Evolutionary conservation across 2,888 invertebrate genomes (phyloP).

Genomic region (Cyrtodaria siliqua): DNA sequence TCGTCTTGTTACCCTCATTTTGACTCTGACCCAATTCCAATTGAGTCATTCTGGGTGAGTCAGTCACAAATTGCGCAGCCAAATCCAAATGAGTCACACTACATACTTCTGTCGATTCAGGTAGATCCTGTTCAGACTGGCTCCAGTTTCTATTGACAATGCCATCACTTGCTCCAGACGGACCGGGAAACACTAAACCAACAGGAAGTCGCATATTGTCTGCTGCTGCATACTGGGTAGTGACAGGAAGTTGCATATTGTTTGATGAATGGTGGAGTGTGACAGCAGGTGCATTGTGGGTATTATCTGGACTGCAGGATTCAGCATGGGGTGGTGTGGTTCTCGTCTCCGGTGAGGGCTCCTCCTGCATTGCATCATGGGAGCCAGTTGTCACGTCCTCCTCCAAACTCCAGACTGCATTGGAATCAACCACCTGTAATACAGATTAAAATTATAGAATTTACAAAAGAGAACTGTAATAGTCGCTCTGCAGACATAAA

Average conservation of each 20-base stretch:
- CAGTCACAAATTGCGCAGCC: conserved; percentile 23
- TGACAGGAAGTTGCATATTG: conserved; percentile 40
- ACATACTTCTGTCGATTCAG: conserved; percentile 10
- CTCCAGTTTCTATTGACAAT: conserved; percentile 8
- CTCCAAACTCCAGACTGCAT: conserved; percentile 1
- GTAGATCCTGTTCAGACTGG: conserved; percentile 12
- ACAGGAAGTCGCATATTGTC: conserved; percentile 49
- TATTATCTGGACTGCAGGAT: conserved; percentile 5
- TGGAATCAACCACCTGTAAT: conserved; percentile 14
- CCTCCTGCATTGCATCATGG: conserved; percentile 51
- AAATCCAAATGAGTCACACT: too few relatives aligned
- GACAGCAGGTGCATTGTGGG: conserved; percentile 19
- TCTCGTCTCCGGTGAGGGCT: conserved; percentile 31
- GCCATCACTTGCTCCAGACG: conserved; percentile 6
- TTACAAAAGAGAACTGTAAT: too few relatives aligned
- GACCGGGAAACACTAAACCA: conserved; percentile 5
- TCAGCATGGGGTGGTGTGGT: conserved; percentile 16
- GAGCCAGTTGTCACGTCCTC: conserved; percentile 3
- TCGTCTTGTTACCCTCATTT: conserved; percentile 1
- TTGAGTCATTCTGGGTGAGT: conserved; percentile 41
- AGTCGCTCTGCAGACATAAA: too few relatives aligned
- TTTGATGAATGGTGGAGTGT: conserved; percentile 10
- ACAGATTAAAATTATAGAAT: too few relatives aligned
- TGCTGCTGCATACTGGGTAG: conserved; percentile 7
- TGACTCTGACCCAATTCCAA: conserved; percentile 21